Percentiles rank a stretch among this genome's conserved stretches.
phyloP scores from a whole-genome alignment of 2,113 vertebrate species.

The Notothenia rossii region DNA sequence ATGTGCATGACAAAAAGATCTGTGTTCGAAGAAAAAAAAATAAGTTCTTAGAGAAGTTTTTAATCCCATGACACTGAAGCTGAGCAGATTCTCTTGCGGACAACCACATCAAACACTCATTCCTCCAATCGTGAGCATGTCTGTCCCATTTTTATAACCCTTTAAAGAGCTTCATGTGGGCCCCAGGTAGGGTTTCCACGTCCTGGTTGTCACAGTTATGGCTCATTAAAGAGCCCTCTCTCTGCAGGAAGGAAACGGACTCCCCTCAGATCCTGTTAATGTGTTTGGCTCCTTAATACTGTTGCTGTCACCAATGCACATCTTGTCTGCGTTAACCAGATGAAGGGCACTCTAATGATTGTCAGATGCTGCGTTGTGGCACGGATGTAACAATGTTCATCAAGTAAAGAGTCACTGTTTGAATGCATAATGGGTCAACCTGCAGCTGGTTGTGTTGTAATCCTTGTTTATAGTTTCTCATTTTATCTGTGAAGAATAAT shows the following conservation, averaged over 20 bases:
- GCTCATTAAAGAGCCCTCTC: slow-evolving; percentile 73
- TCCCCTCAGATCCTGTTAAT: slow-evolving; percentile 67
- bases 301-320: slow-evolving; percentile 65
- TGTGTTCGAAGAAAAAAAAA: not conserved
- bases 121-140: slow-evolving; percentile 37
- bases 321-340: slow-evolving; percentile 71
- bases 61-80: slow-evolving; percentile 42
- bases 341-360: slow-evolving; percentile 59
- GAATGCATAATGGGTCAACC: not conserved
- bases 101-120: slow-evolving; percentile 70
- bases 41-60: slow-evolving; percentile 2
- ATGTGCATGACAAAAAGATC: slow-evolving; percentile 7
- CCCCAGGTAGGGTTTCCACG: slow-evolving; percentile 75
- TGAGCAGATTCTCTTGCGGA: slow-evolving; percentile 52
- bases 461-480: slow-evolving; percentile 1
- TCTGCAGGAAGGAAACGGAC: slow-evolving; percentile 70
- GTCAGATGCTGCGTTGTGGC: slow-evolving; percentile 58
- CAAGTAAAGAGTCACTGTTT: slow-evolving; percentile 34
- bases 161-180: slow-evolving; percentile 61
- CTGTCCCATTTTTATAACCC: slow-evolving; percentile 61
- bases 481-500: not conserved
- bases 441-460: slow-evolving; percentile 10
- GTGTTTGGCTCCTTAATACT: slow-evolving; percentile 50
- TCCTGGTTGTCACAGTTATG: slow-evolving; percentile 74
- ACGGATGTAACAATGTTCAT: slow-evolving; percentile 31